These are phyloP conservation scores for Hyles lineata DNA, from an alignment of 2,888 invertebrate species.

Conservation along the genomic window DNA sequence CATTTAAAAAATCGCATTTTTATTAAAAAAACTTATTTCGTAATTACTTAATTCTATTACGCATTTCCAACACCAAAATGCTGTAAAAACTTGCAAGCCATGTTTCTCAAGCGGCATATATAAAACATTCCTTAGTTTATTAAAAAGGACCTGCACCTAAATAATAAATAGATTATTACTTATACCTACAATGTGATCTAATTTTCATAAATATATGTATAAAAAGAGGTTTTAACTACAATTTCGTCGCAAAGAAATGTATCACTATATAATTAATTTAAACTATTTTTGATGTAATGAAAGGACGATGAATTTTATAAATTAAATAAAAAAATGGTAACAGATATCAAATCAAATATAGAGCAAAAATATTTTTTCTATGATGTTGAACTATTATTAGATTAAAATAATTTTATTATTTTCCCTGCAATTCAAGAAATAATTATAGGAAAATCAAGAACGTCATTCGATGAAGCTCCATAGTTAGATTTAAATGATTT, in stretches of 20 bases:
- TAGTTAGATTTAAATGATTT: background rate
- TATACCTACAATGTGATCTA: background rate
- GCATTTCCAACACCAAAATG: constrained; percentile 31
- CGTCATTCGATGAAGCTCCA: background rate
- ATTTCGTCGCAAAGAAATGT: constrained; percentile 16
- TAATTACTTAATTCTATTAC: constrained; percentile 21
- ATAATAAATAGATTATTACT: background rate
- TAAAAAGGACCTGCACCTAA: constrained; percentile 12
- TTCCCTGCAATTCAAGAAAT: background rate
- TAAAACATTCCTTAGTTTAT: background rate
- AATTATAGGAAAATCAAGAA: background rate
- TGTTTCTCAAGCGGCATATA: constrained; percentile 17
- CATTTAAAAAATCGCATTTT: too few species aligned
- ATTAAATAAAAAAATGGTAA: too few species aligned
- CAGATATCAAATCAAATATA: too few species aligned
- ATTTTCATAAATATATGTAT: background rate
- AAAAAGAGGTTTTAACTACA: background rate
- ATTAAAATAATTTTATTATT: too few species aligned
- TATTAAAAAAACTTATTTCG: background rate
- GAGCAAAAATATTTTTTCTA: background rate
- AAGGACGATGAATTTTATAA: background rate
- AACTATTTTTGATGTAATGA: background rate
- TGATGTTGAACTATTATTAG: too few species aligned
- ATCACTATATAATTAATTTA: background rate
- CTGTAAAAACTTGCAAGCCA: constrained; percentile 28